Percentiles rank a stretch among this genome's conserved stretches.
These are phyloP conservation scores for Enteromius trimaculatus DNA, from an alignment of 2,797 vertebrate species.

Conservation along the genomic window DNA sequence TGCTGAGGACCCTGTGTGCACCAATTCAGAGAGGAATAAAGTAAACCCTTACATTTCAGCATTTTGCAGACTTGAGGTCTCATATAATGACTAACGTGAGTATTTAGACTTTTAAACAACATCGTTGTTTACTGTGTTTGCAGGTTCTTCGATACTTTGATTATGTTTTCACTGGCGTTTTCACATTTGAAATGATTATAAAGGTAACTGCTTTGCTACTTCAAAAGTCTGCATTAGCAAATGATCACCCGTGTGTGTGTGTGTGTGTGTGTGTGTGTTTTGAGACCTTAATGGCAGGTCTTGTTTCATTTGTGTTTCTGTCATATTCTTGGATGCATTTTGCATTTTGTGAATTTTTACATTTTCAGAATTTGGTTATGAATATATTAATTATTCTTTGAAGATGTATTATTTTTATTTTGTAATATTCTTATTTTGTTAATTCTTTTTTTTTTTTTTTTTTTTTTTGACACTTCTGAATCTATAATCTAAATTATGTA, in stretches of 20 bases:
- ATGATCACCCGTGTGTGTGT: not conserved
- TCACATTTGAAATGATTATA: constrained; percentile 99
- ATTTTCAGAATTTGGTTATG: not conserved
- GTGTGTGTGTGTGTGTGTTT: not conserved
- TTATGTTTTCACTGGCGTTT: constrained; percentile 98
- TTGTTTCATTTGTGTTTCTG: not conserved
- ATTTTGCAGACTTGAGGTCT: not conserved
- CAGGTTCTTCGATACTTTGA: constrained; percentile 98
- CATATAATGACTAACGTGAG: not conserved
- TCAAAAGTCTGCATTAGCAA: not conserved
- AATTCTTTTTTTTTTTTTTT: not conserved
- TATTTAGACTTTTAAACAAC: not conserved
- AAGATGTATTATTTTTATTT: not conserved
- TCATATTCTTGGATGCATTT: not conserved
- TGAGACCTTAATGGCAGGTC: not conserved
- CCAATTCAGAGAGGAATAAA: constrained; percentile 95
- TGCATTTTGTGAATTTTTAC: no score
- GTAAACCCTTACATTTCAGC: constrained; percentile 71
- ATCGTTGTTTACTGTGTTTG: constrained; percentile 25
- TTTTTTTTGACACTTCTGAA: not conserved
- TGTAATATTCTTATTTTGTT: not conserved
- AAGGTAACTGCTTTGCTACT: constrained; percentile 79
- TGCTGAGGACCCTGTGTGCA: constrained; percentile 93
- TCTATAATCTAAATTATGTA: not conserved
- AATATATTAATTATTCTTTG: not conserved